Conservation (phyloP, 1,140 invertebrate genomes). For the Trichonephila clavata region DNA sequence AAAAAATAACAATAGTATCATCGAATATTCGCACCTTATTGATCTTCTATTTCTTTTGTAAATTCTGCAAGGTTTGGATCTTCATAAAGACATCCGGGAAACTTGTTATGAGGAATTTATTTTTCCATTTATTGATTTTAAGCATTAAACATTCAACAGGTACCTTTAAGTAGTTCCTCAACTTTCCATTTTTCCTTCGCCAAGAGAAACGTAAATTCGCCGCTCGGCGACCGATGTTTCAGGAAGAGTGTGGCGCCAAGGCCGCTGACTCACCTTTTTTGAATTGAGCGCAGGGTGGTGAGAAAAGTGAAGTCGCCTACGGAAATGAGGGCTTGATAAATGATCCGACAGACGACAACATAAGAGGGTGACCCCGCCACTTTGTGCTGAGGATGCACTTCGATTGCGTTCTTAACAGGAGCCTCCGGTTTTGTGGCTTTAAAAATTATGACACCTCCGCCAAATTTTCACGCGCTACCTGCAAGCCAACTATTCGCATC, state of each 20-base stretch:
- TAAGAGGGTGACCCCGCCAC: slow-evolving; percentile 45
- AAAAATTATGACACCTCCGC: slow-evolving; percentile 20
- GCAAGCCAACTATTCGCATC: neutral
- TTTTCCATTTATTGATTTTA: neutral
- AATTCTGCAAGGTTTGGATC: too few species aligned
- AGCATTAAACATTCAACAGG: neutral
- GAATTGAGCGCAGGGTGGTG: slow-evolving; percentile 62
- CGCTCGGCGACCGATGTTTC: slow-evolving; percentile 5
- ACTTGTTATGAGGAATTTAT: neutral
- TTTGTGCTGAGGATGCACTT: slow-evolving; percentile 41
- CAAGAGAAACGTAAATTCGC: neutral
- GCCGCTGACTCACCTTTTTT: slow-evolving; percentile 71
- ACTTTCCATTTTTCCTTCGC: neutral
- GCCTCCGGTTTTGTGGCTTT: neutral
- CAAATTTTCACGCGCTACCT: neutral
- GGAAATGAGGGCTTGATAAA: slow-evolving; percentile 73
- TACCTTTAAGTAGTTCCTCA: neutral
- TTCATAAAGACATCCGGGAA: too few species aligned
- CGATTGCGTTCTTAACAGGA: neutral
- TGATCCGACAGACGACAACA: slow-evolving; percentile 43
- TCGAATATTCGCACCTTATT: neutral
- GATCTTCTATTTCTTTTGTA: too few species aligned
- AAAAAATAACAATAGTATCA: neutral
- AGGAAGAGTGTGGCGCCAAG: slow-evolving; percentile 46
- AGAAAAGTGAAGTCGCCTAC: slow-evolving; percentile 67